Percentiles rank a stretch among this genome's conserved stretches.
These are phyloP conservation scores for Anolis carolinensis DNA, from an alignment of 2,113 vertebrate genomes.

Conservation along the genomic window DNA sequence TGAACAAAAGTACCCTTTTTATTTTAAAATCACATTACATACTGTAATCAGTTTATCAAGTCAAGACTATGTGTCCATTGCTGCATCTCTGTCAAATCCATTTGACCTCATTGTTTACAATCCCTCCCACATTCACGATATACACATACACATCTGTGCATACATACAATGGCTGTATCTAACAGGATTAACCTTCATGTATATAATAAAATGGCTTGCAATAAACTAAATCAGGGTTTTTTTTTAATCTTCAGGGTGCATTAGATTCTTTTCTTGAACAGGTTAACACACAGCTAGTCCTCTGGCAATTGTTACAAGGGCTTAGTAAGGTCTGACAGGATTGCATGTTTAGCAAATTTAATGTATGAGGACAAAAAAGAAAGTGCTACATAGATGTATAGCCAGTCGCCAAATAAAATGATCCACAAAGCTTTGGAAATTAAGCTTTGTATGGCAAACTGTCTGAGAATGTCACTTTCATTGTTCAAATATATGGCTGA, in stretches of 20 bases:
- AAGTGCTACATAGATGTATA: not conserved
- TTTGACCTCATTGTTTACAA: too few species aligned
- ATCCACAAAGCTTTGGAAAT: not conserved
- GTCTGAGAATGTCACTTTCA: conserved; percentile 4
- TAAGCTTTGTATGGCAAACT: not conserved
- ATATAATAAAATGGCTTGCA: too few species aligned
- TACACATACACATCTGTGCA: too few species aligned
- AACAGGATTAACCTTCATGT: too few species aligned
- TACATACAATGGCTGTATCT: too few species aligned
- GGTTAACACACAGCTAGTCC: not conserved
- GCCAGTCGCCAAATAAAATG: not conserved
- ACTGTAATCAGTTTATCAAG: too few species aligned
- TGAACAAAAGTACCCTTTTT: too few species aligned
- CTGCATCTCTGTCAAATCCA: too few species aligned
- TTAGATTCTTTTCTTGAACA: not conserved
- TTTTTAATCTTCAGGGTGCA: not conserved
- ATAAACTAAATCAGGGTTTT: not conserved
- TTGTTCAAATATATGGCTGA: conserved; percentile 13
- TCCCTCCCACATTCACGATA: too few species aligned
- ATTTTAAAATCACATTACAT: too few species aligned
- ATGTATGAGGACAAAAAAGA: not conserved
- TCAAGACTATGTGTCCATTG: too few species aligned
- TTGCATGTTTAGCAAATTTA: not conserved
- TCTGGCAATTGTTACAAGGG: not conserved
- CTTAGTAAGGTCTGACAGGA: not conserved